Conservation (phyloP, 2,888 invertebrate genomes). For the Eurytoma adleriae region DNA sequence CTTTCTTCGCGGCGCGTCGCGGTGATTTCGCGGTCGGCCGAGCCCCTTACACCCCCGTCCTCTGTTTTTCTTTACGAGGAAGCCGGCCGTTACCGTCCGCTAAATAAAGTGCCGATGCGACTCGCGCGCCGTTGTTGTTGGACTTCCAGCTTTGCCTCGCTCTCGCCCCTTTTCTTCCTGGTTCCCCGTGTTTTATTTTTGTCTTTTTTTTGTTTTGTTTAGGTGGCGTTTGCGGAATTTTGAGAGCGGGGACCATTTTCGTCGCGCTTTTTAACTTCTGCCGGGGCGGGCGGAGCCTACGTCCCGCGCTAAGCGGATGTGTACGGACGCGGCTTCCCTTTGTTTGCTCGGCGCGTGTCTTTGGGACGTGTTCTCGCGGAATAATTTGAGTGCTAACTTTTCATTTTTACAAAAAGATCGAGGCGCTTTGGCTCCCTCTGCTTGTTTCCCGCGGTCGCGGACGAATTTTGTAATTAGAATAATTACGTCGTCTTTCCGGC, state of each 20-base stretch:
- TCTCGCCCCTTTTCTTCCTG: not conserved
- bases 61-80: slow-evolving; percentile 37
- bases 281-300: not conserved
- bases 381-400: no score
- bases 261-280: not conserved
- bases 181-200: not conserved
- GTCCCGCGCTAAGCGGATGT: slow-evolving; percentile 24
- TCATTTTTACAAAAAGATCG: not conserved
- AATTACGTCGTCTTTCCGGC: no score
- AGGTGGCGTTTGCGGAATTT: slow-evolving; percentile 20
- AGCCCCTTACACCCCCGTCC: slow-evolving; percentile 34
- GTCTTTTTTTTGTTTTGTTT: not conserved
- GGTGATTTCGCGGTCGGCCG: slow-evolving; percentile 52
- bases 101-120: slow-evolving; percentile 45
- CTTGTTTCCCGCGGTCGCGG: no score
- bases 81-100: slow-evolving; percentile 11
- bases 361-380: no score
- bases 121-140: slow-evolving; percentile 12
- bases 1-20: not conserved
- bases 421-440: not conserved
- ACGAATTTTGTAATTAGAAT: no score
- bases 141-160: not conserved
- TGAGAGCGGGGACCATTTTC: not conserved
- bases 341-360: not conserved
- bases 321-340: not conserved